Evolutionary conservation across 2,888 invertebrate species (phyloP), one percentile per base, ranked within the genome.

Genomic region (Ochropacha duplaris): DNA sequence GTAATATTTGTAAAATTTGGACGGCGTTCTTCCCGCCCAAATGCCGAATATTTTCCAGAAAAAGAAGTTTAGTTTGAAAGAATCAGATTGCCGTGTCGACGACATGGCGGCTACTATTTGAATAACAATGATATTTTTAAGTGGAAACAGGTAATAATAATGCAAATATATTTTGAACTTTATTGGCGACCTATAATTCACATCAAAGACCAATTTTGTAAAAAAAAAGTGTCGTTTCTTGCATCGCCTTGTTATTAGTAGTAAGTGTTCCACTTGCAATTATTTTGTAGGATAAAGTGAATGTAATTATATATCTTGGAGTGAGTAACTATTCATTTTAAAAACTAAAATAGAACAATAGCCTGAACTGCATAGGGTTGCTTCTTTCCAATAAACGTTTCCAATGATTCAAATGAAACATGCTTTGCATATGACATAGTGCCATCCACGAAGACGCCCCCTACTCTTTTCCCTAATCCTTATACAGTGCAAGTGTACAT

Each of bases 21-120:
- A 68, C 0, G 71, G 54, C 0, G 50, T 69, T 55, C 61, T 71
- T 22, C 83, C 84, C 1, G 82, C 70, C 87, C 87, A 89, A 50
- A 88, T 31, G 0, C 85, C 88, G 54, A 89, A 87, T 36, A 87
- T 54, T 64, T 81, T 84, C 66, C 83, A 82, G 54, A 64, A 68
- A 36, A 73, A 62, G 14, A 79, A 76, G 66, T 83, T 87, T 4
- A 68, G 63, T 49, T 78, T 72, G 58, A 88, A 90, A 56, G 79
- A 74, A 22, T 79, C 74, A 0, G 87, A 83, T 14, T 52, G 52
- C 28, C 31, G 31, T 52, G 52, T n/a, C 31, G 12, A 31, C 22
- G 22, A 31, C 52, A 52, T 52, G 34, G 4, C 34, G 4, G 52
- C 52, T 31, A 16, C 51, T 52, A 12, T 19, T 31, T 6, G 28